A percentile compares a stretch with the other conserved stretches of the same genome.
phyloP scores from a whole-genome alignment of 2,113 vertebrate species.

The Mesocricetus auratus region DNA sequence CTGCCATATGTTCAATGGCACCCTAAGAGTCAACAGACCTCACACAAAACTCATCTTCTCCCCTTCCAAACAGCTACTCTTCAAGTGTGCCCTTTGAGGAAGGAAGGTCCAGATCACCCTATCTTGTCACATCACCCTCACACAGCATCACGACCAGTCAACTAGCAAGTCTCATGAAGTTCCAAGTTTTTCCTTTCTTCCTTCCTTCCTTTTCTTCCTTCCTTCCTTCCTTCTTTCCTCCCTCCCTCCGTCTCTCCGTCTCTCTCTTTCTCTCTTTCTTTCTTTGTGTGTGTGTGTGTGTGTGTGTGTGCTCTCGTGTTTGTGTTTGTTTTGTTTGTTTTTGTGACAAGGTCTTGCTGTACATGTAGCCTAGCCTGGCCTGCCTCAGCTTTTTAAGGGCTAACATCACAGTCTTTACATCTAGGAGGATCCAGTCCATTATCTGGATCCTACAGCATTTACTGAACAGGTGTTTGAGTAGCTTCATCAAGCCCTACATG shows the following conservation, averaged over 20 bases:
- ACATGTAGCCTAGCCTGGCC: not conserved
- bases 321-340: not conserved
- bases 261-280: not conserved
- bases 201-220: too few species aligned
- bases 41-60: not conserved
- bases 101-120: not conserved
- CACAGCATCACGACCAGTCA: not conserved
- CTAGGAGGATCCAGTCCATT: not conserved
- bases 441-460: not conserved
- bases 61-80: not conserved
- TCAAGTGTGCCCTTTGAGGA: not conserved
- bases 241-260: too few species aligned
- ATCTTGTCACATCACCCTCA: not conserved
- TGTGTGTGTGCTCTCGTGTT: not conserved
- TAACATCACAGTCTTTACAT: not conserved
- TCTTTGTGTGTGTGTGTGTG: too few species aligned
- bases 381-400: not conserved
- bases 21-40: not conserved
- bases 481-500: not conserved
- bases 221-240: not conserved
- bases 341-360: not conserved
- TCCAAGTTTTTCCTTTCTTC: not conserved
- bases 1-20: not conserved
- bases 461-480: not conserved
- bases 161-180: not conserved